Percentiles rank a stretch among this genome's conserved stretches.
These are phyloP conservation scores for Podarcis lilfordi DNA, from an alignment of 2,797 vertebrate species.

Conservation along the genomic window DNA sequence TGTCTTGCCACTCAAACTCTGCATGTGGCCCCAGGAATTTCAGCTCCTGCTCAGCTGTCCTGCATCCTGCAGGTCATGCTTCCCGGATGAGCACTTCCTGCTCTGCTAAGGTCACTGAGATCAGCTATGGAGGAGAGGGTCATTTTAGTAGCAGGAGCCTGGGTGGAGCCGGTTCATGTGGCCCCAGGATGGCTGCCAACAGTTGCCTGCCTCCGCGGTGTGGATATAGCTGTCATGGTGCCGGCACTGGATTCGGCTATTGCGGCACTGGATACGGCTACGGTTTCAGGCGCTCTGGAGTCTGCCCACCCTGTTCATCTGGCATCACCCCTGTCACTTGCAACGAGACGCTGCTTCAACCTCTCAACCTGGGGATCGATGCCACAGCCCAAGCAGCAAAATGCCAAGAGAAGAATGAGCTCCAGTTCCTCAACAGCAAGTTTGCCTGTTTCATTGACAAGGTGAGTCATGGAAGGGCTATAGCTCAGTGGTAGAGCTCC, in stretches of 20 bases:
- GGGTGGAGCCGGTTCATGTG: constrained; percentile 16
- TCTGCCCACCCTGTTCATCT: constrained; percentile 65
- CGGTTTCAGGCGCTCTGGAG: constrained; percentile 67
- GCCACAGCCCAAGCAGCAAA: constrained; percentile 68
- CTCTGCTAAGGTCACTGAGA: constrained; percentile 39
- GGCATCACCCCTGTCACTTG: constrained; percentile 64
- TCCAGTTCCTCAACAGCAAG: constrained; percentile 89
- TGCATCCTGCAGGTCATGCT: constrained; percentile 18
- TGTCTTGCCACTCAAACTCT: constrained; percentile 62
- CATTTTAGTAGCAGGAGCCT: constrained; percentile 59
- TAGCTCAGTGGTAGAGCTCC: too few species aligned
- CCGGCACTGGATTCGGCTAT: constrained; percentile 50
- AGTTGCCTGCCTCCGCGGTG: constrained; percentile 67
- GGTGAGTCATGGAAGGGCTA: constrained; percentile 69
- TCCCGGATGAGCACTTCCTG: constrained; percentile 40
- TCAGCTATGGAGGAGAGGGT: neutral
- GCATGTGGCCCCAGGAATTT: constrained; percentile 47
- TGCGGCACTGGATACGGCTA: constrained; percentile 57
- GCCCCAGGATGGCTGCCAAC: constrained; percentile 44
- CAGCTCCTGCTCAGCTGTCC: constrained; percentile 64
- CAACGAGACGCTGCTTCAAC: constrained; percentile 63
- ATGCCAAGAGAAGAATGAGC: constrained; percentile 81
- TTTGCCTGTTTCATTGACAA: constrained; percentile 90
- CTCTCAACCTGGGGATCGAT: constrained; percentile 69
- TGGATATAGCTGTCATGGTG: constrained; percentile 67